Percentiles rank a stretch among this genome's conserved stretches.
phyloP scores from a whole-genome alignment of 2,888 invertebrate species.

The Julus scanicus region DNA sequence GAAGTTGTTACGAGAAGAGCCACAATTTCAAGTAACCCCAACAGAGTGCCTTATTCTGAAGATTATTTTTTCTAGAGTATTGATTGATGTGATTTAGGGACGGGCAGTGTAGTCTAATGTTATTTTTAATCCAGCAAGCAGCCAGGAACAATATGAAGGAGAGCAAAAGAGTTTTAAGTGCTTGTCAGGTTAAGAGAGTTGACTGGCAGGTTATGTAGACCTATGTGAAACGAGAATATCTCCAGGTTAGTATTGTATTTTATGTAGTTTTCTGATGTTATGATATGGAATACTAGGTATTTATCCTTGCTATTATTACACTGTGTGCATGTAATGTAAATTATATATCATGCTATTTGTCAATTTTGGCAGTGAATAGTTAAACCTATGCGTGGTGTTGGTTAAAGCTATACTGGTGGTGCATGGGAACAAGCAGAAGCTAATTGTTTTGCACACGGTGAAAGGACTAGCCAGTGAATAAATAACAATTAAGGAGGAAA shows the following conservation, averaged over 20 bases:
- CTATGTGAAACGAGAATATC: slow-evolving; percentile 23
- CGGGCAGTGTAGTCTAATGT: slow-evolving; percentile 48
- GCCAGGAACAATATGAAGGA: slow-evolving; percentile 50
- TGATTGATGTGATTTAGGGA: slow-evolving; percentile 41
- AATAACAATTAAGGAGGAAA: neutral
- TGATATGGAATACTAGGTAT: slow-evolving; percentile 49
- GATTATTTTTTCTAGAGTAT: slow-evolving; percentile 39
- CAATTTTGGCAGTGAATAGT: slow-evolving; percentile 49
- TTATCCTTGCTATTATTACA: slow-evolving; percentile 44
- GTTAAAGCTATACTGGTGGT: slow-evolving; percentile 44
- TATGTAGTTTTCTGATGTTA: slow-evolving; percentile 53
- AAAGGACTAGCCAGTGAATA: slow-evolving; percentile 10
- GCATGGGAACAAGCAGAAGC: slow-evolving; percentile 44
- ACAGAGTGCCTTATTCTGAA: slow-evolving; percentile 39
- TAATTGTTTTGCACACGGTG: slow-evolving; percentile 43
- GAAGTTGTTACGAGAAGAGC: slow-evolving; percentile 4
- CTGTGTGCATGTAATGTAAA: slow-evolving; percentile 46
- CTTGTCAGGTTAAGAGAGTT: slow-evolving; percentile 49
- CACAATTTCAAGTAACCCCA: neutral
- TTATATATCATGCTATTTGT: slow-evolving; percentile 37
- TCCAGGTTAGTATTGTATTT: slow-evolving; percentile 54
- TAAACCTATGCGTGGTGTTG: slow-evolving; percentile 39
- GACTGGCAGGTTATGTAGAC: slow-evolving; percentile 51
- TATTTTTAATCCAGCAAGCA: slow-evolving; percentile 51
- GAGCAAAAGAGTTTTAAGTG: slow-evolving; percentile 37